phyloP scores from a whole-genome alignment of 2,888 invertebrate genomes.

The Rhorus exstirpatorius region DNA sequence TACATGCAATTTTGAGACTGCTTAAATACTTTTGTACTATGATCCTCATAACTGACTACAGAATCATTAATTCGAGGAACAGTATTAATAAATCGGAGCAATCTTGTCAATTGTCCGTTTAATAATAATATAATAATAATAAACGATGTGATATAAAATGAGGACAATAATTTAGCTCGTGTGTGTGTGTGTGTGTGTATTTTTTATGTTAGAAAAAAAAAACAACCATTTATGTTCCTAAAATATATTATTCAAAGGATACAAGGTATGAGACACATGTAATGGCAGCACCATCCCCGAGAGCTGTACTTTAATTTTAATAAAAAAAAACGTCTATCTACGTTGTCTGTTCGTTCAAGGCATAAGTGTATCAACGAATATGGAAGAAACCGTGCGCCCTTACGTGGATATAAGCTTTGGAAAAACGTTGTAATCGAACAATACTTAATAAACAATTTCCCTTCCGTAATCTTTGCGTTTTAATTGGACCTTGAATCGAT shows the following conservation, averaged over 20 bases:
- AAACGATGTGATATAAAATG: slow-evolving; percentile 54
- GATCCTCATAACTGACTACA: slow-evolving; percentile 27
- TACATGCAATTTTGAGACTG: slow-evolving; percentile 27
- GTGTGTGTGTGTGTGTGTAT: no score
- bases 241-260: slow-evolving; percentile 57
- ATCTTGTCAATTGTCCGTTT: slow-evolving; percentile 43
- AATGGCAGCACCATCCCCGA: slow-evolving; percentile 15
- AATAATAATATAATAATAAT: slow-evolving; percentile 31
- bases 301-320: slow-evolving; percentile 39
- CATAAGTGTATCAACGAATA: slow-evolving; percentile 50
- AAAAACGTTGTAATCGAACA: slow-evolving; percentile 50
- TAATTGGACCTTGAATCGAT: slow-evolving; percentile 30
- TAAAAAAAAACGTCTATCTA: slow-evolving; percentile 37
- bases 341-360: slow-evolving; percentile 53
- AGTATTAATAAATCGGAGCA: slow-evolving; percentile 61
- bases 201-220: slow-evolving; percentile 26
- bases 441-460: slow-evolving; percentile 59
- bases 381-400: slow-evolving; percentile 63
- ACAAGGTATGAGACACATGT: slow-evolving; percentile 50
- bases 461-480: slow-evolving; percentile 13
- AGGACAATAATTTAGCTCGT: slow-evolving; percentile 52
- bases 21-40: slow-evolving; percentile 45
- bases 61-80: slow-evolving; percentile 44
- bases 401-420: slow-evolving; percentile 62
- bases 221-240: slow-evolving; percentile 62